Base-by-base conservation (phyloP, 2,888 invertebrate species). In the Diachrysia chrysitis region DNA sequence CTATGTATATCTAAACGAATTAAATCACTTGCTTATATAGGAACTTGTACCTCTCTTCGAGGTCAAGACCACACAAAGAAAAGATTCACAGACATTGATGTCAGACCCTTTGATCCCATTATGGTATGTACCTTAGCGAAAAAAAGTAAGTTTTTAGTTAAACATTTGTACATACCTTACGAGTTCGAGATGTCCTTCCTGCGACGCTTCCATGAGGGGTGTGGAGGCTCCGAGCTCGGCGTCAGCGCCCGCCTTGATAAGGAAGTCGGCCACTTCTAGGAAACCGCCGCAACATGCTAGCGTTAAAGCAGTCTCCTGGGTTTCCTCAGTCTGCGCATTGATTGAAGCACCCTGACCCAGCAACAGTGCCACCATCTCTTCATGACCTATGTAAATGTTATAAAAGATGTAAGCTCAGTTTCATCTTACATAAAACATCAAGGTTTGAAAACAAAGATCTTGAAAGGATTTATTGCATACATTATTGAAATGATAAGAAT, bases 281-380 rank as follows among this genome's bases (percentile, higher is more conserved):
- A 99, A 99, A 79, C 99, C 99, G 29, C 98, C 98, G 92, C 99
- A 99, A 90, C 99, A 99, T 16, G 99, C 99, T 74, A 99, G 95
- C 14, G 99, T 99, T 29, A 99, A 93, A 2, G 99, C 99, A 0
- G 99, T 99, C 94, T 99, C 99, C 90, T 99, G 99, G 2, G 99
- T 99, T 92, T 99, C 99, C 91, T 99, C 99, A 1, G 99, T 99
- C 93, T 99, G 99, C 74, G 99, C 98, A 95, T 99, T 99, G 90
- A 99, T 99, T 88, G 99, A 98, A 58, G 99, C 99, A 82, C 98
- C 98, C 95, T 99, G 98, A 76, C 98, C 98, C 16, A 99, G 96
- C 64, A 99, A 96, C 63, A 99, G 95, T 55, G 98, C 98, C 10
- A 99, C 99, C 98, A 99, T 99, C 93, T 99, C 99, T 90, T 99